Base-by-base conservation (phyloP, 2,113 vertebrate species). In the Callorhinus ursinus region DNA sequence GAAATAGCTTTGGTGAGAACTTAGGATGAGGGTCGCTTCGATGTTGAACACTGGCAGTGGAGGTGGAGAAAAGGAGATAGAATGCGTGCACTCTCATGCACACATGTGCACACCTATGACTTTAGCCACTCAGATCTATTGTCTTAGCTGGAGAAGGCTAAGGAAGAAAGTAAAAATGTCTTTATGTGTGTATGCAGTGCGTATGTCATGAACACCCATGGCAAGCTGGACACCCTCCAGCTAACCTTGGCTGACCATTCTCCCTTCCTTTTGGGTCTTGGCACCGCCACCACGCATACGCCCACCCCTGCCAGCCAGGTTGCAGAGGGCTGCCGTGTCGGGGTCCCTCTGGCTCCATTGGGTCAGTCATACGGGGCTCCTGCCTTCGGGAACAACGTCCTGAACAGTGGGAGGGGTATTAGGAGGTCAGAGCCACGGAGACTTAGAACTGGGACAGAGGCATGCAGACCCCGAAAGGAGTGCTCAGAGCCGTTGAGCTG, bases 251-350 rank as follows among this genome's bases (percentile, higher is more conserved):
- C 80, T 88, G 61, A 79, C 77, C 59, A 4, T 86, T 83, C 26
- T 82, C 53, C 49, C 49, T 91, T 85, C 85, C 81, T 95, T 74
- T 80, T 59, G 74, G 63, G 67, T 92, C 55, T 84, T 74, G 72
- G 82, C 69, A 88, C 83, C 74, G 57, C 61, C 49, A 28, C 76
- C 53, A 49, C 77, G 42, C 55, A 8, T 55, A 13, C 0, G 4
- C 55, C 84, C 22, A 12, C 11, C 76, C 46, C 83, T 59, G 65
- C 42, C 89, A 92, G 76, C 53, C 36, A 59, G 89, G 81, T 55
- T 85, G 85, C 69, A 49, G 71, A 46, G 55, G 51, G 55, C 93
- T 97, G 84, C 80, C 18, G 14, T 26, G 57, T 22, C 2, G 42
- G 39, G 46, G 57, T 77, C 65, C 61, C 53, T 67, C 51, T 67